Base-by-base conservation (phyloP, 2,797 vertebrate genomes). In the Orientallactaga sibirica region DNA sequence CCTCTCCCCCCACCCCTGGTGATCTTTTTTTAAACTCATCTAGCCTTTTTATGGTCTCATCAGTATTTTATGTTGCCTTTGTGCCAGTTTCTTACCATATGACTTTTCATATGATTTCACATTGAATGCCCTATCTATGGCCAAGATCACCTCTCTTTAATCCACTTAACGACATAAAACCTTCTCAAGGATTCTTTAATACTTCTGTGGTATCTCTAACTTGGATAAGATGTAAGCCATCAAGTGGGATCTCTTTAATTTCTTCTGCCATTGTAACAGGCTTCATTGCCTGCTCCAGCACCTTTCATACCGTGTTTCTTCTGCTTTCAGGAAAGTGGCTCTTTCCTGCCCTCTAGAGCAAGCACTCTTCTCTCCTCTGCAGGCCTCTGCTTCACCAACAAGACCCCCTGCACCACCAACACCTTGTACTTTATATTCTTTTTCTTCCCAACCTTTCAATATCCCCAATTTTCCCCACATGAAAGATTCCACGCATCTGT, bases 401-500 rank as follows among this genome's bases (percentile, higher is more conserved):
- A 1, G 27, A 1, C 14, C 22, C 11, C 75, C 52, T 80, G 0
- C 10, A 15, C n/a, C 11, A 15, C 6, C 20, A 5, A 4, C 37
- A 10, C 55, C 20, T 12, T 7, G n/a, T 1, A 0, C 7, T 55
- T 0, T 14, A 14, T 15, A 37, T 5, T 83, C 19, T 61, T 86
- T 48, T 7, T 48, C 19, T 41, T 76, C 15, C 5, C 4, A 24
- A 7, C 0, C 7, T 75, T 3, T 78, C 73, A 41, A 68, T 61
- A 11, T 10, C 20, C 55, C 67, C 18, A 18, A 12, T 22, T 88
- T 5, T 86, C 55, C 3, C 6, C 4, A 89, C 9, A 80, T 73
- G 71, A 48, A 86, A 90, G 16, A 75, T 9, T 37, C 25, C 43
- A 3, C 4, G 6, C 3, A 14, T 70, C 22, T 15, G 18, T 14